These are phyloP conservation scores for Chirona hameri DNA, from an alignment of 2,888 invertebrate species.

Conservation along the genomic window DNA sequence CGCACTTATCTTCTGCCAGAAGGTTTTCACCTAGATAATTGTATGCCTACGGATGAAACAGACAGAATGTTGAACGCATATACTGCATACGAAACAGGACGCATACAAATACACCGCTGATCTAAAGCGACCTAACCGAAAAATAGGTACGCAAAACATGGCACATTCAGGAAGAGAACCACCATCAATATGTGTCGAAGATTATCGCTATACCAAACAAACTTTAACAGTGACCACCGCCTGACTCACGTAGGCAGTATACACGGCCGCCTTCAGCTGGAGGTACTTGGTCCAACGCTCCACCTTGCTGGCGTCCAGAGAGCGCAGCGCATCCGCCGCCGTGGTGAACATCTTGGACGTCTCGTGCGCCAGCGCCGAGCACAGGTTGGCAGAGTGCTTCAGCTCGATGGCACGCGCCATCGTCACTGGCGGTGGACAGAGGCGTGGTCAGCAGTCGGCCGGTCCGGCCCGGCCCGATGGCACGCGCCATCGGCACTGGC, in stretches of 20 bases:
- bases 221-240: neutral
- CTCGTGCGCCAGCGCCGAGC: constrained; percentile 59
- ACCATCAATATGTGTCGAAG: too few species aligned
- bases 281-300: constrained; percentile 60
- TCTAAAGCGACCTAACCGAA: too few species aligned
- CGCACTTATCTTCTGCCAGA: constrained; percentile 60
- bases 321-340: constrained; percentile 54
- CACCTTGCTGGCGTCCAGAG: constrained; percentile 52
- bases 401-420: constrained; percentile 62
- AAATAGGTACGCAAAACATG: too few species aligned
- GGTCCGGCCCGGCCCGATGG: neutral
- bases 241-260: constrained; percentile 56
- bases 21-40: constrained; percentile 59
- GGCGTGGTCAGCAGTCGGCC: neutral
- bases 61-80: neutral
- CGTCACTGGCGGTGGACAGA: constrained; percentile 50
- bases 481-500: neutral
- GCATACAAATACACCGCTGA: too few species aligned
- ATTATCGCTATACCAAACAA: too few species aligned
- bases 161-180: too few species aligned
- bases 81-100: too few species aligned
- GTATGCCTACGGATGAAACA: constrained; percentile 53
- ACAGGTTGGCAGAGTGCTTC: constrained; percentile 57
- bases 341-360: constrained; percentile 58
- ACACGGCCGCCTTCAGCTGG: constrained; percentile 58